Percentiles rank a stretch among this genome's conserved stretches.
These are phyloP conservation scores for Bursaphelenchus mucronatus DNA, from an alignment of 1,140 invertebrate genomes.

Conservation along the genomic window DNA sequence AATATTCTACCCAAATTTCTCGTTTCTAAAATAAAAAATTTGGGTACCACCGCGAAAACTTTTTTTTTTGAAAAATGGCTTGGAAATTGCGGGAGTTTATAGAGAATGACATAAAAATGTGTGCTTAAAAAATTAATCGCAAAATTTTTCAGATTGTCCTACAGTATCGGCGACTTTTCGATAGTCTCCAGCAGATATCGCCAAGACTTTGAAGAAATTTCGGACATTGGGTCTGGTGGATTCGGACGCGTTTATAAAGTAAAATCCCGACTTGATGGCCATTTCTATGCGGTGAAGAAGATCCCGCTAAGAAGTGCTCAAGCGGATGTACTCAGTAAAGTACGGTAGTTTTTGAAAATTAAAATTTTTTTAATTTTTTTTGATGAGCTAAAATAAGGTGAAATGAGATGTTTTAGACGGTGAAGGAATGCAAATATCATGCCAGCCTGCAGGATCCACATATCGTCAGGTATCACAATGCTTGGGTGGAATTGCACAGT, in stretches of 20 bases:
- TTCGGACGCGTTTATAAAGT: constrained; percentile 2
- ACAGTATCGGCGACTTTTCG: background rate
- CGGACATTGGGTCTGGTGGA: background rate
- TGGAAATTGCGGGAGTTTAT: no score
- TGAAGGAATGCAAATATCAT: constrained; percentile 4
- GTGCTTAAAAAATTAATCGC: no score
- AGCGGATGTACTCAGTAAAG: background rate
- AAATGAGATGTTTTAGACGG: background rate
- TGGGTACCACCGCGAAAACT: no score
- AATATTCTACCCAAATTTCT: no score
- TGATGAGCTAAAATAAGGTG: no score
- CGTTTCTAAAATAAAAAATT: no score
- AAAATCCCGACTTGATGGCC: background rate
- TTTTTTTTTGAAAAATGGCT: no score
- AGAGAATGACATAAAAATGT: no score
- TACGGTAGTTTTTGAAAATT: no score
- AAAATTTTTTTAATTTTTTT: no score
- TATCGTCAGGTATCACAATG: constrained; percentile 5
- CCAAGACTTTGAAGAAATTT: background rate
- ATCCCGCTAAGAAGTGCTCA: background rate
- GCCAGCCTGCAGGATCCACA: constrained; percentile 7
- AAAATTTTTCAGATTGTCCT: no score
- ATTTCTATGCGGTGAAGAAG: constrained; percentile 12
- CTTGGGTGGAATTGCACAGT: constrained; percentile 2
- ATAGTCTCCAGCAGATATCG: background rate